Evolutionary conservation across 1,140 invertebrate species (phyloP), one percentile per base, ranked within the genome.

Genomic region (Hermatobates lingyangjiaoensis): DNA sequence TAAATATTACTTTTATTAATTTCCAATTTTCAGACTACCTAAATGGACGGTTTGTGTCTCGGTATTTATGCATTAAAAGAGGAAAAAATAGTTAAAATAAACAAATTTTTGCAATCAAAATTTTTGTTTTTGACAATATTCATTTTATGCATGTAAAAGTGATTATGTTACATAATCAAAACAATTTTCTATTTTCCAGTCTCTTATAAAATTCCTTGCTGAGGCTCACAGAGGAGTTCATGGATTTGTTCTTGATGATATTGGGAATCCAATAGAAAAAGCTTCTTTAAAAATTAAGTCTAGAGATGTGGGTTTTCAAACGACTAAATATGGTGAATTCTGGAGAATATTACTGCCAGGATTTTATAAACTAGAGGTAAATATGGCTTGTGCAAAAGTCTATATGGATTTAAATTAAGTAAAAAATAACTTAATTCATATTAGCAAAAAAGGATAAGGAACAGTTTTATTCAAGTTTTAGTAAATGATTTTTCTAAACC

Each of bases 311-410:
- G 82, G 82, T 18, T 91, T 89, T 64, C 80, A 83, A 60, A 87
- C 83, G 3, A 91, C 87, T 1, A 83, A 86, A 64, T 83, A 88
- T 58, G 89, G 89, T n/a, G 88, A 93, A 68, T 93, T 88, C 68
- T 61, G 62, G 56, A 57, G 49, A 27, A 52, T 54, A 28, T 47
- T 63, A 12, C 46, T 59, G 18, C 57, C 59, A 10, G 58, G 60
- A 3, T 49, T 59, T 27, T 62, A 56, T 30, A 59, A 51, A 51
- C 52, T 58, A 50, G 66, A 62, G 55, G 63, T 61, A 40, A 48
- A 34, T 39, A 1, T n/a, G n/a, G n/a, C n/a, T n/a, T n/a, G n/a
- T n/a, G n/a, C n/a, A n/a, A n/a, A n/a, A n/a, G n/a, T n/a, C 30
- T 38, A 38, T 38, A 12, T n/a, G n/a, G n/a, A n/a, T n/a, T n/a